Conservation (phyloP, 2,888 invertebrate genomes). For the Agriotes lineatus region DNA sequence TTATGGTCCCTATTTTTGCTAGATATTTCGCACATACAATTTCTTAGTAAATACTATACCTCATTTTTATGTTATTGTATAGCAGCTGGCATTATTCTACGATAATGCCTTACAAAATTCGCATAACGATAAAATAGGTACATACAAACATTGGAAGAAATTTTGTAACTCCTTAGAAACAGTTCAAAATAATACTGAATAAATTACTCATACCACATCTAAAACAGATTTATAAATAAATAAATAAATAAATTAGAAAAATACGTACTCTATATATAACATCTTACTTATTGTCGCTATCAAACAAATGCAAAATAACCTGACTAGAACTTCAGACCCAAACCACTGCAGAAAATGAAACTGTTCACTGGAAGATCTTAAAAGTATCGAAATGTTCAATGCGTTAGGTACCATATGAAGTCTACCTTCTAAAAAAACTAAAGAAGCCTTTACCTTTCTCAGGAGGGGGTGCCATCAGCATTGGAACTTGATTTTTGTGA, state of each 20-base stretch:
- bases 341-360: background rate
- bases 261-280: constrained; percentile 26
- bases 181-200: constrained; percentile 50
- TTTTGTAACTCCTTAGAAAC: background rate
- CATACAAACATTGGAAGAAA: constrained; percentile 22
- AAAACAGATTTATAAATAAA: background rate
- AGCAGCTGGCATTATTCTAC: constrained; percentile 50
- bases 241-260: constrained; percentile 18
- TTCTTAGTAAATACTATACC: constrained; percentile 34
- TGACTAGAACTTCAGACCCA: constrained; percentile 49
- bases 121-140: constrained; percentile 15
- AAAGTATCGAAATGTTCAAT: constrained; percentile 14
- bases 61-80: constrained; percentile 50
- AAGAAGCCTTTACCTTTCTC: constrained; percentile 80
- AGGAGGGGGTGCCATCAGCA: constrained; percentile 93
- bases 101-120: constrained; percentile 41
- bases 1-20: constrained; percentile 60
- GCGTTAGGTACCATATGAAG: background rate
- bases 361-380: constrained; percentile 24
- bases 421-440: constrained; percentile 70
- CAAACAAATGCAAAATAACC: constrained; percentile 39
- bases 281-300: constrained; percentile 56
- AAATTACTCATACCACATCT: constrained; percentile 14
- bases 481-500: constrained; percentile 97
- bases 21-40: constrained; percentile 50